A percentile compares a stretch with the other conserved stretches of the same genome.
phyloP scores from a whole-genome alignment of 2,888 invertebrate genomes.

The Prenolepis imparis region DNA sequence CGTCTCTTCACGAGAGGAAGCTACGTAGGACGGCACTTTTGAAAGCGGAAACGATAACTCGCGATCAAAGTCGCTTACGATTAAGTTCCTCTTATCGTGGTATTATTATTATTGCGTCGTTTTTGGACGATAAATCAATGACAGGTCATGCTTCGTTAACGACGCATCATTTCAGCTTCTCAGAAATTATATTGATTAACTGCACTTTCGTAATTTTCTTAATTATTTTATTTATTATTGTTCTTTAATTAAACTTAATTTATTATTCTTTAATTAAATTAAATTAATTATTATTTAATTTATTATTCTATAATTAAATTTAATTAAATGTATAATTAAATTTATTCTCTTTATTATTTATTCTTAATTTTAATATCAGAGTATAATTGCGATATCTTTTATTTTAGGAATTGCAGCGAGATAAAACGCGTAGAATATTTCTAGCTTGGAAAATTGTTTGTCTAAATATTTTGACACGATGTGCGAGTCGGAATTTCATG shows the following conservation, averaged over 20 bases:
- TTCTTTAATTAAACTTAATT: too few species aligned
- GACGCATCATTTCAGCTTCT: background rate
- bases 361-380: too few species aligned
- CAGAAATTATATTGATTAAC: background rate
- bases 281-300: too few species aligned
- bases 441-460: background rate
- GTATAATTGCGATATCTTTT: background rate
- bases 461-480: background rate
- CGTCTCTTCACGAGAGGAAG: background rate
- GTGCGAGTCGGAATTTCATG: background rate
- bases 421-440: background rate
- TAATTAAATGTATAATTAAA: too few species aligned
- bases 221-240: too few species aligned
- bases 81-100: background rate
- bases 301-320: too few species aligned
- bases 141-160: background rate
- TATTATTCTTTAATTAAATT: too few species aligned
- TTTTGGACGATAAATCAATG: background rate
- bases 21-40: background rate
- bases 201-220: too few species aligned
- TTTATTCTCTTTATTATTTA: too few species aligned
- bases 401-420: background rate
- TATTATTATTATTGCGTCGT: background rate
- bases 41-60: slow-evolving; percentile 30
- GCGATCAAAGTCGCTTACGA: background rate